phyloP scores from a whole-genome alignment of 2,888 invertebrate genomes.

The Stramonita haemastoma region DNA sequence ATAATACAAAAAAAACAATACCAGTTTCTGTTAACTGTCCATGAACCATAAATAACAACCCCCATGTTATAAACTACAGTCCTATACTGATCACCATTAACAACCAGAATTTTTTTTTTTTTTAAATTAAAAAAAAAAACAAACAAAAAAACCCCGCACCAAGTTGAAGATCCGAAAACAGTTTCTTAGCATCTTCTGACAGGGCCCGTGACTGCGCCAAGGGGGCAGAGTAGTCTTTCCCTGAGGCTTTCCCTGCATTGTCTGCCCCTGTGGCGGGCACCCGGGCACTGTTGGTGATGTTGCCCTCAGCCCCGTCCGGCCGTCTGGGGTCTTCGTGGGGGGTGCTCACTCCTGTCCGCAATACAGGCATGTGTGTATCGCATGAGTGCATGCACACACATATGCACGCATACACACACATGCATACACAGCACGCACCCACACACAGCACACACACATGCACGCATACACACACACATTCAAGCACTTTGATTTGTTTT shows the following conservation, averaged over 20 bases:
- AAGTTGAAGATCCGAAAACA: constrained; percentile 50
- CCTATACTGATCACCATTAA: neutral
- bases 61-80: neutral
- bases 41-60: neutral
- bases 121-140: too few relatives aligned
- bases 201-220: constrained; percentile 38
- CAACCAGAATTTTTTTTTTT: too few relatives aligned
- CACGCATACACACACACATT: neutral
- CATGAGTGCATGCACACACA: neutral
- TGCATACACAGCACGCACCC: neutral
- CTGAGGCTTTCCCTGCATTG: neutral
- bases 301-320: neutral
- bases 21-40: too few relatives aligned
- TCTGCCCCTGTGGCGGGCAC: constrained; percentile 2
- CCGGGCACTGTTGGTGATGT: constrained; percentile 14
- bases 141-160: constrained; percentile 28
- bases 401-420: neutral
- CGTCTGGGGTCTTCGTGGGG: neutral
- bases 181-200: constrained; percentile 50
- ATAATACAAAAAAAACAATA: too few relatives aligned
- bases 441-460: neutral
- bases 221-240: constrained; percentile 24
- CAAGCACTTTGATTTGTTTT: too few relatives aligned
- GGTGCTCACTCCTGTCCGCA: neutral
- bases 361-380: neutral